Evolutionary conservation across 2,888 invertebrate genomes (phyloP).

Genomic region (Tetragonula carbonaria): DNA sequence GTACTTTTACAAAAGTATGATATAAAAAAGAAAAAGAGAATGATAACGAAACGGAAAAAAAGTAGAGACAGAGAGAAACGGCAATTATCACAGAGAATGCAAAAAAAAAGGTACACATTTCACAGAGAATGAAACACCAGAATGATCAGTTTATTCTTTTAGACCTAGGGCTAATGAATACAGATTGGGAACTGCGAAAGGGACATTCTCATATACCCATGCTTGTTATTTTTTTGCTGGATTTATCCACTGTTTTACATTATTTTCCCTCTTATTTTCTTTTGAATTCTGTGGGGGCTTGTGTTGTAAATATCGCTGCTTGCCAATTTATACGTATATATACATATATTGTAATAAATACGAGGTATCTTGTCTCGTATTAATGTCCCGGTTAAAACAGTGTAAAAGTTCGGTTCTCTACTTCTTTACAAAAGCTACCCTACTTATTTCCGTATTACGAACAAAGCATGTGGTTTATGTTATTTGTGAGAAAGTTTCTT

Average conservation of each 20-base stretch:
- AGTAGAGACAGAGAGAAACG: conserved; percentile 43
- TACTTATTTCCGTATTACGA: conserved; percentile 65
- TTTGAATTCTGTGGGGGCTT: conserved; percentile 84
- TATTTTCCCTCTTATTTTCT: conserved; percentile 74
- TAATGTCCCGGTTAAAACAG: conserved; percentile 30
- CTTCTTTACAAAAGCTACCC: conserved; percentile 73
- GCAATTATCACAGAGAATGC: neutral
- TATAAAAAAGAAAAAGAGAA: conserved; percentile 3
- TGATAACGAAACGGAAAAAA: conserved; percentile 20
- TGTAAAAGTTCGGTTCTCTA: conserved; percentile 67
- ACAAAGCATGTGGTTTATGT: conserved; percentile 86
- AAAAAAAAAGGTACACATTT: conserved; percentile 53
- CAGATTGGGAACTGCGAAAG: conserved; percentile 92
- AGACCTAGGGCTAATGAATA: conserved; percentile 65
- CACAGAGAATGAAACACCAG: conserved; percentile 63
- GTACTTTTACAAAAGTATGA: neutral
- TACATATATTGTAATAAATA: conserved; percentile 39
- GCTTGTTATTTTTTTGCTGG: conserved; percentile 81
- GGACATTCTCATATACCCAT: conserved; percentile 89
- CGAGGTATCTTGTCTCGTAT: conserved; percentile 19
- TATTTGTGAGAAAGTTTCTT: conserved; percentile 91
- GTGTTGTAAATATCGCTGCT: conserved; percentile 87
- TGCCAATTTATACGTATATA: conserved; percentile 75
- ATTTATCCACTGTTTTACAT: conserved; percentile 75
- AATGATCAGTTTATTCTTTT: conserved; percentile 39